Evolutionary conservation across 1,140 invertebrate genomes (phyloP).

Genomic region (Gryon sp.): DNA sequence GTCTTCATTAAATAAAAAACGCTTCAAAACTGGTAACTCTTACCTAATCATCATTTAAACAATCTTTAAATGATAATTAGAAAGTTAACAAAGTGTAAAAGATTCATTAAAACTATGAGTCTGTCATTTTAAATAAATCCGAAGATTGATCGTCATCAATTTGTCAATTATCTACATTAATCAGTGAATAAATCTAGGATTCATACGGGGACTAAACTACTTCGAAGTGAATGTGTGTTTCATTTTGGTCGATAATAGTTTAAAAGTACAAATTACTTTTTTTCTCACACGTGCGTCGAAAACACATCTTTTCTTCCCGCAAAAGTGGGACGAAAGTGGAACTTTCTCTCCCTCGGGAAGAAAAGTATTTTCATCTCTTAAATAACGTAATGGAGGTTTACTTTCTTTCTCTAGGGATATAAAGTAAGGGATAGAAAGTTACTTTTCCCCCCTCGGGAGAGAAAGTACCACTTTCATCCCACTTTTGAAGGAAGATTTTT

Average conservation of each 20-base stretch:
- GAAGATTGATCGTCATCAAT: neutral
- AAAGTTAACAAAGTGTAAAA: neutral
- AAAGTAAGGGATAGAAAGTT: no score
- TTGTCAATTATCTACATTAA: conserved; percentile 17
- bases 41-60: neutral
- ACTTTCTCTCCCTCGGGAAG: no score
- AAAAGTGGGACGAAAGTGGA: no score
- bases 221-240: neutral
- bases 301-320: no score
- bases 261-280: conserved; percentile 40
- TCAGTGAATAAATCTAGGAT: neutral
- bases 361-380: no score
- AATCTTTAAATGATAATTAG: neutral
- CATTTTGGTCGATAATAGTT: conserved; percentile 6
- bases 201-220: conserved; percentile 7
- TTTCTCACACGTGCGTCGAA: no score
- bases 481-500: no score
- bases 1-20: conserved; percentile 26
- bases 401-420: no score
- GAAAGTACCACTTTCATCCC: no score
- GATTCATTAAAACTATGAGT: conserved; percentile 5
- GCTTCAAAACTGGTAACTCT: conserved; percentile 29
- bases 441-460: no score
- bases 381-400: no score
- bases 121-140: conserved; percentile 1